Percentiles rank a stretch among this genome's conserved stretches.
Conservation (phyloP, 2,113 vertebrate genomes). For the Entomyzon cyanotis region DNA sequence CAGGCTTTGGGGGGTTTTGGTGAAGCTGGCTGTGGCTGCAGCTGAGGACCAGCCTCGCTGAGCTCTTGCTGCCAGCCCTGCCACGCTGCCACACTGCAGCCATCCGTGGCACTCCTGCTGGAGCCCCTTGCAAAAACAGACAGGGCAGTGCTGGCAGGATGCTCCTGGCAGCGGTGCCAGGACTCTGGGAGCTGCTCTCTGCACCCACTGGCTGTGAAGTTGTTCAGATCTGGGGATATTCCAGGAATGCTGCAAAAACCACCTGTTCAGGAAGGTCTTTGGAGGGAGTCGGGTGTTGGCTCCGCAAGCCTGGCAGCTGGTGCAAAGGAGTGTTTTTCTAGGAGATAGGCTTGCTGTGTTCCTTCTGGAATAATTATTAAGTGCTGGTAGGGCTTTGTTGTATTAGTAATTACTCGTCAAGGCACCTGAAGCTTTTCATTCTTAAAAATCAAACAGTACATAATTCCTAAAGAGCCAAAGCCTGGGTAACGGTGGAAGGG, state of each 20-base stretch:
- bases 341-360: not conserved
- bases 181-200: slow-evolving; percentile 1
- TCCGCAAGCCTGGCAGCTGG: not conserved
- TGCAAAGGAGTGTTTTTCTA: not conserved
- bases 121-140: not conserved
- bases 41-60: not conserved
- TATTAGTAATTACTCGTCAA: slow-evolving; percentile 19
- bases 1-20: not conserved
- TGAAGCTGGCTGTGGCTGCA: not conserved
- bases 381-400: slow-evolving; percentile 1
- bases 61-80: not conserved
- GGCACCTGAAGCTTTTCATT: not conserved
- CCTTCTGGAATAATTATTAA: slow-evolving; percentile 30
- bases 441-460: slow-evolving; percentile 5
- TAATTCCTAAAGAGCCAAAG: not conserved
- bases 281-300: not conserved
- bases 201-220: not conserved
- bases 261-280: slow-evolving; percentile 1
- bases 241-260: not conserved
- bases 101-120: not conserved
- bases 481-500: not conserved
- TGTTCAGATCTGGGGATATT: not conserved
- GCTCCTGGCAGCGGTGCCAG: not conserved
- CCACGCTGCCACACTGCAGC: not conserved
- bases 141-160: not conserved